Evolutionary conservation across 92 coral and sea anemone genomes (phyloP), one percentile per base, ranked within the genome.

Genomic region (Bergia sp.): DNA sequence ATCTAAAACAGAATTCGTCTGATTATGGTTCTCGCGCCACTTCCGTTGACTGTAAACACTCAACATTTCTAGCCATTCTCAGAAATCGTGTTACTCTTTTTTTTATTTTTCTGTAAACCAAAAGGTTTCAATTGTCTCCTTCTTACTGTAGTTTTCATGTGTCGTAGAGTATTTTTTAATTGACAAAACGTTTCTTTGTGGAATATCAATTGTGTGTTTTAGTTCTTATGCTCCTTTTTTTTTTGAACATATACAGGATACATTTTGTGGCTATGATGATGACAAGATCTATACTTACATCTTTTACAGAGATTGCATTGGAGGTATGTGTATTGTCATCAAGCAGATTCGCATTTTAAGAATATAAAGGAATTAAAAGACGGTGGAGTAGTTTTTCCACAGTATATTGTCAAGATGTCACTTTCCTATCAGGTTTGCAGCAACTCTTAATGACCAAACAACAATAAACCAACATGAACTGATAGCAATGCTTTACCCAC

Each of bases 201-300:
- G 20, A 1, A 16, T 38, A 75, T 40, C 20, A 3, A 16, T 75
- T 75, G 41, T 29, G 8, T 1, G 38, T 72, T 72, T 9, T 3
- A 9, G 15, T 73, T 73, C 77, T 73, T 73, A 37, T 29, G 29
- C 29, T 29, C 44, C 5, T 5, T 37, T 37, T 37, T 38, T 3
- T 6, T 71, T 38, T 71, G 38, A 0, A 6, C 38, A 4, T 73
- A 89, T 83, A 65, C 73, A 97, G 99, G 99, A 97, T 50, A 88
- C 93, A 37, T 97, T 97, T 88, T 97, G 99, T 84, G 97, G 95
- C 21, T 97, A 93, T 77, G 99, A 97, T 87, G 99, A 97, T 66
- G 99, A 97, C 80, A 97, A 93, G 86, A 88, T 97, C 80, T 97
- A 93, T 73, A 97, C 99, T 21, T 97, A 97, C 92, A 92, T 95